Conservation (phyloP, 2,888 invertebrate genomes). For the Cryptops parisi region DNA sequence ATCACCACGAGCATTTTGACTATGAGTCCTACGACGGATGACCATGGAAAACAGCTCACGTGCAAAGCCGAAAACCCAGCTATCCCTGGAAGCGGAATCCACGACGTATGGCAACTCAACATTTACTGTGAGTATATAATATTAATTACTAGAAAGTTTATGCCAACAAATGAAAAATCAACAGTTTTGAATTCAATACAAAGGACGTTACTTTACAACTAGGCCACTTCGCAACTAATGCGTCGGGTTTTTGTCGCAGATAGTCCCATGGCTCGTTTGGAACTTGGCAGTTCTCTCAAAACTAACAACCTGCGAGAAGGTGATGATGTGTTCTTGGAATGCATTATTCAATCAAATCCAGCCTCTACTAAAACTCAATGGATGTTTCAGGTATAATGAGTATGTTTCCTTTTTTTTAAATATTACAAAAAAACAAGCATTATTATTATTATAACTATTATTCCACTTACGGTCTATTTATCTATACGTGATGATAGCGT, state of each 20-base stretch:
- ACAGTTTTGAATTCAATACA: background rate
- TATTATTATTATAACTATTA: background rate
- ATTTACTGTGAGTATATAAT: conserved; percentile 24
- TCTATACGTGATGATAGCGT: background rate
- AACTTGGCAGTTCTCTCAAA: conserved; percentile 6
- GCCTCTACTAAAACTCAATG: conserved; percentile 14
- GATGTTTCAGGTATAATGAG: conserved; percentile 16
- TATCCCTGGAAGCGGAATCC: conserved; percentile 23
- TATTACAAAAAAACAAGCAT: background rate
- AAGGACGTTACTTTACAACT: background rate
- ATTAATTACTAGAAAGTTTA: conserved; percentile 8
- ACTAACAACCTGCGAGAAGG: conserved; percentile 33
- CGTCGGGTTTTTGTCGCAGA: background rate
- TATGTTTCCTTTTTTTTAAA: background rate
- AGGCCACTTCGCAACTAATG: background rate
- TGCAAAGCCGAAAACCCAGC: conserved; percentile 25
- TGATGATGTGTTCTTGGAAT: conserved; percentile 55
- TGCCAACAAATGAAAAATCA: too few species aligned
- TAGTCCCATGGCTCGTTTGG: conserved; percentile 1
- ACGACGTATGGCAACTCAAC: conserved; percentile 24
- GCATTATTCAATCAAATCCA: conserved; percentile 16
- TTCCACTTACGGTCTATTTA: background rate
- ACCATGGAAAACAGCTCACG: conserved; percentile 38
- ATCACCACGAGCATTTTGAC: conserved; percentile 22
- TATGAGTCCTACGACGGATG: conserved; percentile 23